A percentile compares a stretch with the other conserved stretches of the same genome.
phyloP scores from a whole-genome alignment of 37 sponge, comb jelly and placozoan species.

The Spongilla lacustris region DNA sequence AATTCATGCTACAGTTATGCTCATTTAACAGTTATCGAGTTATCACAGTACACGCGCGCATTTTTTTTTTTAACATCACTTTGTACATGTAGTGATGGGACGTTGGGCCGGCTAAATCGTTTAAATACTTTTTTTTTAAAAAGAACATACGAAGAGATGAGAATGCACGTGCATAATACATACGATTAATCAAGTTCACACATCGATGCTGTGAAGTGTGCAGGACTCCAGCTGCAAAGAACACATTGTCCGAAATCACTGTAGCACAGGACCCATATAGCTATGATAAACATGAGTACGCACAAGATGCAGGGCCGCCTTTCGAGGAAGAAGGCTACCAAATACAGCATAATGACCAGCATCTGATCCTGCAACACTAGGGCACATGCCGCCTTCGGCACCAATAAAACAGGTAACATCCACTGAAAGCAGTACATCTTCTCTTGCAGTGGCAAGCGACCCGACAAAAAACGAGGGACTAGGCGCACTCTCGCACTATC shows the following conservation, averaged over 20 bases:
- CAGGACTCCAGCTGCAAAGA: conserved; percentile 59
- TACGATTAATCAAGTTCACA: conserved; percentile 30
- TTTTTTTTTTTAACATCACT: neutral
- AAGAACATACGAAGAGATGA: neutral
- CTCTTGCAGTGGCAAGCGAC: neutral
- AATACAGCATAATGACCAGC: conserved; percentile 73
- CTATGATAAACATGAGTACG: conserved; percentile 80
- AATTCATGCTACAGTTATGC: neutral
- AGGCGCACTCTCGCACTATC: neutral
- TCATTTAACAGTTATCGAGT: neutral
- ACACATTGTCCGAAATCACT: conserved; percentile 84
- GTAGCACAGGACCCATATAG: conserved; percentile 80
- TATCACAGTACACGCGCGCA: neutral
- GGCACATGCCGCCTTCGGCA: conserved; percentile 85
- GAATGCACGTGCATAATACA: neutral
- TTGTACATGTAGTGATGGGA: neutral
- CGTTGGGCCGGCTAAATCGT: neutral
- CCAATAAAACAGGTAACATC: conserved; percentile 91
- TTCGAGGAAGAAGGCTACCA: conserved; percentile 81
- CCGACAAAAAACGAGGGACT: neutral
- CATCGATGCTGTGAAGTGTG: conserved; percentile 21
- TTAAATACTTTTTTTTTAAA: neutral
- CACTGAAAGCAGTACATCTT: conserved; percentile 96
- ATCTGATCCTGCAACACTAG: conserved; percentile 85
- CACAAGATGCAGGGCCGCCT: conserved; percentile 90